Base-by-base conservation (phyloP, 2,113 vertebrate species). In the Pagrus major region DNA sequence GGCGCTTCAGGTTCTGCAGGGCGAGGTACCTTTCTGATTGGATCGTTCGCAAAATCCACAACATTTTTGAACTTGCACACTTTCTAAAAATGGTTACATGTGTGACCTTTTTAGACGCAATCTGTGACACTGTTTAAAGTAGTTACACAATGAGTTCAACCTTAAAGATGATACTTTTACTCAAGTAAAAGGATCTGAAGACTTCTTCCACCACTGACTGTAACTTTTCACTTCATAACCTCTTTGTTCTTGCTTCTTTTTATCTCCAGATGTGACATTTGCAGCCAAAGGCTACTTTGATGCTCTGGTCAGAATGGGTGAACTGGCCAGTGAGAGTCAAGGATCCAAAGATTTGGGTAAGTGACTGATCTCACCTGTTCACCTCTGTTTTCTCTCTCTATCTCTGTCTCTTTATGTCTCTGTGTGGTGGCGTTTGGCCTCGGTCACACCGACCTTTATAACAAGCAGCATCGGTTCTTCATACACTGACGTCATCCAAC, bases 231-330 rank as follows among this genome's bases (percentile, higher is more conserved):
- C 21, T 60, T 63, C 42, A 81, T 44, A 54, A 59, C 9, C 35
- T 64, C 39, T 46, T 42, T 71, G 18, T 70, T 42, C 20, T 69
- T 71, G 15, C 5, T 42, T 67, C 35, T 83, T 47, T 84, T 66
- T 74, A 10, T 85, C 76, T 83, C 44, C 73, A 99, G 98, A 95
- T 92, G 98, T 99, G 91, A 99, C 98, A 1, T 99, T 97, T 1
- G 97, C 98, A 61, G 98, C 98, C 42, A 99, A 99, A 93, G 98
- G 98, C 56, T 99, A 99, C 85, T 99, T 99, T n/a, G 98, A 99
- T 52, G 97, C 98, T 51, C 95, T 99, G 77, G 98, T 99, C 88
- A 97, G 99, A 94, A 99, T 99, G 98, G 98, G 98, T 1, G 98
- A 99, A 91, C 56, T 99, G 91, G 98, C 98, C 94, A 99, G 97